Base-by-base conservation (phyloP, 2,113 vertebrate species). In the Leiothrix lutea region DNA sequence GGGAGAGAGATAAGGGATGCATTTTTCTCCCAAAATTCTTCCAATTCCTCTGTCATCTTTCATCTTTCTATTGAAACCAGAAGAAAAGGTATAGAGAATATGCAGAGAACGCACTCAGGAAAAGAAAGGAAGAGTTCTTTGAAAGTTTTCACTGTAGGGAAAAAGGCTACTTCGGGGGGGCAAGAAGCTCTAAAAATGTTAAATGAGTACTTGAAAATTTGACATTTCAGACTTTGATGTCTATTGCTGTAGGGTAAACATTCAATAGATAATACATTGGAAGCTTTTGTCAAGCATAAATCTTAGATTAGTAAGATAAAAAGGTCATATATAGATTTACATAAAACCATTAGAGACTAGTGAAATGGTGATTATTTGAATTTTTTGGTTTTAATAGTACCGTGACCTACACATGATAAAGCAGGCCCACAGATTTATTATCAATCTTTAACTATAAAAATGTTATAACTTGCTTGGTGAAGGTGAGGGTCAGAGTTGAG, bases 301-400 rank as follows among this genome's bases (percentile, higher is more conserved):
- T 79, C 84, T 82, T 80, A 82, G 73, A 87, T 87, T 80, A 77
- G 18, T 75, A 42, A 70, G 47, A 94, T 75, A 45, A 22, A 91
- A 94, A 94, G 84, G 90, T 95, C 88, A 79, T 51, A n/a, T 44
- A 79, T 88, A 82, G 75, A 86, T 91, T 94, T 82, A 93, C 92
- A 70, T 29, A 73, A 67, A 77, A 80, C 25, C 35, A 33, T 70
- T 86, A 80, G 35, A 91, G 38, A 35, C 50, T 88, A 70, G 15
- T 70, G 28, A 86, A 92, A 67, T 44, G 23, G 20, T 40, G 38
- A 80, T 73, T 60, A 77, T 91, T 86, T 96, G 51, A 94, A 80
- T 93, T 94, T 77, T 77, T 73, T 23, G 5, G 22, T 82, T 95
- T 77, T 77, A 94, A 72, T 56, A 50, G 11, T 58, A 74, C 38